A percentile compares a stretch with the other conserved stretches of the same genome.
Evolutionary conservation across 2,797 vertebrate genomes (phyloP).

Genomic region (Enteromius paludinosus): DNA sequence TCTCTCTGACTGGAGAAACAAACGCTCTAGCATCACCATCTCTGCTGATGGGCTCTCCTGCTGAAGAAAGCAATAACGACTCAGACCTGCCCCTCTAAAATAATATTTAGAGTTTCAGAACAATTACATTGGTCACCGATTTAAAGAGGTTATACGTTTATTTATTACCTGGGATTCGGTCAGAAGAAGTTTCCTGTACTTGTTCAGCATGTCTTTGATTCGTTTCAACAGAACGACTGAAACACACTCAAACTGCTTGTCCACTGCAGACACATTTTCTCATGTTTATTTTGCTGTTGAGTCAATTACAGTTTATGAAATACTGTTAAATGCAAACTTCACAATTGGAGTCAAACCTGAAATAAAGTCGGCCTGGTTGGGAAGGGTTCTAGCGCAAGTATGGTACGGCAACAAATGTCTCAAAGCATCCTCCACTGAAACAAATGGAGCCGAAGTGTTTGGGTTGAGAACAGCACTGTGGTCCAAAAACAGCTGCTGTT

Average conservation of each 20-base stretch:
- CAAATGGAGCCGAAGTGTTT: slow-evolving; percentile 69
- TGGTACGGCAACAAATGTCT: slow-evolving; percentile 80
- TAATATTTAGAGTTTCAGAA: neutral
- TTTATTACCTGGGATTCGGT: slow-evolving; percentile 77
- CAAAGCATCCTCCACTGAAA: slow-evolving; percentile 74
- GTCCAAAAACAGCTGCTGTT: slow-evolving; percentile 79
- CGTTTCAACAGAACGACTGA: slow-evolving; percentile 81
- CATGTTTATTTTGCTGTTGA: neutral
- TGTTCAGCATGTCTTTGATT: slow-evolving; percentile 85
- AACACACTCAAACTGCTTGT: slow-evolving; percentile 81
- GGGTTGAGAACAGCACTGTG: slow-evolving; percentile 75
- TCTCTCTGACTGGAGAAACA: slow-evolving; percentile 84
- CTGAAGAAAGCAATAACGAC: slow-evolving; percentile 63
- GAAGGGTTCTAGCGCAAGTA: slow-evolving; percentile 74
- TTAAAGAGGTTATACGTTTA: neutral
- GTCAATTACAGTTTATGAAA: neutral
- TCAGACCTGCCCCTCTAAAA: neutral
- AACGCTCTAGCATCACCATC: slow-evolving; percentile 86
- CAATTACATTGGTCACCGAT: neutral
- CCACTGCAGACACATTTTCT: slow-evolving; percentile 70
- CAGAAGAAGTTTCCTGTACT: slow-evolving; percentile 82
- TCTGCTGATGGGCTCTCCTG: slow-evolving; percentile 83
- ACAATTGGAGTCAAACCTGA: slow-evolving; percentile 67
- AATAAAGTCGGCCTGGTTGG: slow-evolving; percentile 72
- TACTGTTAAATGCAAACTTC: neutral